phyloP scores from a whole-genome alignment of 2,797 vertebrate species.

The Trachurus trachurus region DNA sequence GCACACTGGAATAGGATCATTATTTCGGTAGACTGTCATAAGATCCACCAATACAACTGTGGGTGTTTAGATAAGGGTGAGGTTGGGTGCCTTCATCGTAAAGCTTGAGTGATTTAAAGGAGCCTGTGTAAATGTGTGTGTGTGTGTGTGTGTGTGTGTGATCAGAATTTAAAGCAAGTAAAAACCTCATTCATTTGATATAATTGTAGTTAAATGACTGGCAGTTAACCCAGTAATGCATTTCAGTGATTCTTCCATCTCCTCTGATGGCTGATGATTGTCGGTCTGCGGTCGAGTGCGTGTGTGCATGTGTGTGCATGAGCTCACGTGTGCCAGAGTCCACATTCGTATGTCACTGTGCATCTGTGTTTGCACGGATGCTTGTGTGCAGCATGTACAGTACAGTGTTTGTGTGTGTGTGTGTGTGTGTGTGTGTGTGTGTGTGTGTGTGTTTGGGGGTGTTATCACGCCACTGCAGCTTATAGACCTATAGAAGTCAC shows the following conservation, averaged over 20 bases:
- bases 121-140: background rate
- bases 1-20: conserved; percentile 34
- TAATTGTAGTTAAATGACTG: conserved; percentile 16
- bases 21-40: conserved; percentile 30
- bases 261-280: background rate
- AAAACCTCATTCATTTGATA: conserved; percentile 9
- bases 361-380: conserved; percentile 29
- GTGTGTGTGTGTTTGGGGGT: background rate
- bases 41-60: conserved; percentile 14
- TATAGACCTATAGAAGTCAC: conserved; percentile 14
- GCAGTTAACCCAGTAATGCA: conserved; percentile 22
- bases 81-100: conserved; percentile 16
- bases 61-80: conserved; percentile 18
- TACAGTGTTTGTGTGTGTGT: too few relatives aligned
- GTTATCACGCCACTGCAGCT: conserved; percentile 48
- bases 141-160: background rate
- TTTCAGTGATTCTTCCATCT: conserved; percentile 1
- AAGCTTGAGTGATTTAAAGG: conserved; percentile 21
- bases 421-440: background rate
- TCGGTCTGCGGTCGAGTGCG: conserved; percentile 13
- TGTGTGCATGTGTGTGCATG: background rate
- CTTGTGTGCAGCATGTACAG: conserved; percentile 8
- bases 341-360: conserved; percentile 15
- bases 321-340: conserved; percentile 18
- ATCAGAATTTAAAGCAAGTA: conserved; percentile 28